phyloP scores from a whole-genome alignment of 2,888 invertebrate species.

The Mesorhabditis spiculigera region DNA sequence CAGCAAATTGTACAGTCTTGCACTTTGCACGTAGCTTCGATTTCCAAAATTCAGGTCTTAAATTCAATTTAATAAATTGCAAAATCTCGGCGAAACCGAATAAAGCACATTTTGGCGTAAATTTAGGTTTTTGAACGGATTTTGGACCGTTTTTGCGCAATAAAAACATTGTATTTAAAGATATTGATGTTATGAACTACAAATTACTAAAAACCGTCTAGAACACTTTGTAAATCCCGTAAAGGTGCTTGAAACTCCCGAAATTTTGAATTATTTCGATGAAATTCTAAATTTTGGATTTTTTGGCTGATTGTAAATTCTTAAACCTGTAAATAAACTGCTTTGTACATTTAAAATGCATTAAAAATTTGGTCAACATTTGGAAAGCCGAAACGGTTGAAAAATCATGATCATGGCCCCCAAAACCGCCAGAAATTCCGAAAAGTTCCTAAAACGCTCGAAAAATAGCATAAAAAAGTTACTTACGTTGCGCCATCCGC shows the following conservation, averaged over 20 bases:
- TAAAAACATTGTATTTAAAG: too few species aligned
- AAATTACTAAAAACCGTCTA: too few species aligned
- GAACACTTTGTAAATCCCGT: too few species aligned
- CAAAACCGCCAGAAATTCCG: neutral
- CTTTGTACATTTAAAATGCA: too few species aligned
- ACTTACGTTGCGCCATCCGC: conserved; percentile 45
- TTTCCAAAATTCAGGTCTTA: neutral
- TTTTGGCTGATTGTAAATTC: too few species aligned
- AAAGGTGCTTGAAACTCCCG: too few species aligned
- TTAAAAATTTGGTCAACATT: neutral
- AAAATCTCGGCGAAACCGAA: neutral
- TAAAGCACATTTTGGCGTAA: neutral
- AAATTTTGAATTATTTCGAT: too few species aligned
- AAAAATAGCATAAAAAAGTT: neutral
- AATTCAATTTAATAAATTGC: too few species aligned
- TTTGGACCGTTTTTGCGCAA: too few species aligned
- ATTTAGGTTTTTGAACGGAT: neutral
- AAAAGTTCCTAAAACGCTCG: neutral
- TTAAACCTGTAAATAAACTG: too few species aligned
- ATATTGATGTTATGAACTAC: too few species aligned
- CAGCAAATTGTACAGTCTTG: neutral
- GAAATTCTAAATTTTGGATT: too few species aligned
- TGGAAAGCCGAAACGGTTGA: neutral
- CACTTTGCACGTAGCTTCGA: neutral
- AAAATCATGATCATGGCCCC: neutral